Percentiles rank a stretch among this genome's conserved stretches.
These are phyloP conservation scores for Catostylus mosaicus DNA, from an alignment of 30 jellyfish, hydroid and myxozoan species.

Conservation along the genomic window DNA sequence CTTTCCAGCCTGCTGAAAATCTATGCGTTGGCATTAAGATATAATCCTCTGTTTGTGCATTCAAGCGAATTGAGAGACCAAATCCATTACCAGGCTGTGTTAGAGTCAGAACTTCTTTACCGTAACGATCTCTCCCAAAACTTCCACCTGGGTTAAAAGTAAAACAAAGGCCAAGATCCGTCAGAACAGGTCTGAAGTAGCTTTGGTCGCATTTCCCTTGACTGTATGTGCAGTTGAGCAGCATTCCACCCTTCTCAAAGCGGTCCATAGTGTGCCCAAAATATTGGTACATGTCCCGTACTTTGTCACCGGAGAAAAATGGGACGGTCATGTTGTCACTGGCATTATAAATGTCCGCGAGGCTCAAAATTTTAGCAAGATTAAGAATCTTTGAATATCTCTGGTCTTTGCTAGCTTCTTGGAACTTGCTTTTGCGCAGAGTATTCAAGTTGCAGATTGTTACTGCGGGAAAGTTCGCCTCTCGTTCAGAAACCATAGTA, in stretches of 20 bases:
- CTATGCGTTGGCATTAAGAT: conserved; percentile 54
- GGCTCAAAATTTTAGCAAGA: conserved; percentile 40
- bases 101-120: conserved; percentile 27
- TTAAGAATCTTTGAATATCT: conserved; percentile 13
- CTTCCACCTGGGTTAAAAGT: conserved; percentile 68
- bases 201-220: conserved; percentile 38
- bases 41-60: conserved; percentile 59
- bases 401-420: conserved; percentile 21
- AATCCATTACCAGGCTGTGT: conserved; percentile 69
- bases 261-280: conserved; percentile 67
- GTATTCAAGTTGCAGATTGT: conserved; percentile 78
- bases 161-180: conserved; percentile 60
- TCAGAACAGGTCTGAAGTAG: conserved; percentile 58
- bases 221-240: conserved; percentile 57
- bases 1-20: conserved; percentile 63
- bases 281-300: conserved; percentile 40
- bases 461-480: conserved; percentile 68
- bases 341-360: conserved; percentile 21
- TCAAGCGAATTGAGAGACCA: conserved; percentile 53
- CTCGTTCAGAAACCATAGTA: conserved; percentile 62
- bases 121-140: neutral
- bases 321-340: conserved; percentile 19
- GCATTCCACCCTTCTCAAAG: conserved; percentile 65
- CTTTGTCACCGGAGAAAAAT: conserved; percentile 4
- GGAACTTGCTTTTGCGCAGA: conserved; percentile 50